Evolutionary conservation across 2,888 invertebrate genomes (phyloP), one percentile per base, ranked within the genome.

Genomic region (Chymomyza procnemis): DNA sequence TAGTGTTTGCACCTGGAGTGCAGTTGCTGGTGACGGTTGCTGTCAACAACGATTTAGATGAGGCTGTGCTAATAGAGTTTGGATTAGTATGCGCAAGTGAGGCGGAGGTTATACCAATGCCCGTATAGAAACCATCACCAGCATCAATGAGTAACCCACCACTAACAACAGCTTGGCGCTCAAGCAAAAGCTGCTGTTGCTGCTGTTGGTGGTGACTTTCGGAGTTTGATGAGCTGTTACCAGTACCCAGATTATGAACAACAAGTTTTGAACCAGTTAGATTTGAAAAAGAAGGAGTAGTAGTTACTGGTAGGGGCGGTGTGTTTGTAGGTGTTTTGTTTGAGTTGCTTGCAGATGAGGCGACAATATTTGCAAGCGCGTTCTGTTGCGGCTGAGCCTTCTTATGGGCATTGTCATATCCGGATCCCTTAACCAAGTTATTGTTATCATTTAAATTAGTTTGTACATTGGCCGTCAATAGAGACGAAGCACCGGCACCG

Each of bases 271-370:
- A 69, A 78, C 78, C 80, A 75, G 71, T 74, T 69, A 78, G 65
- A 78, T 79, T 75, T 80, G 82, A 73, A 85, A 75, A 75, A 79
- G 80, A 75, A 83, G 87, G 88, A 90, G 91, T 90, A 86, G 88
- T 86, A 81, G 88, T 79, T 88, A 89, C 89, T 86, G 88, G 88
- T 83, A 80, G 47, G 78, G 85, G 80, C 85, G 85, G 76, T 82
- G 86, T 74, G 58, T 74, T 78, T 68, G 67, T 74, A 78, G 68
- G 52, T 65, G 76, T 69, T 74, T 72, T 71, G 73, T 68, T 57
- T 48, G 62, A 19, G 16, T 41, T 41, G 34, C 34, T 8, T 12
- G 34, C 34, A 41, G 86, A 74, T 83, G 84, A 78, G 70, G 86
- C 71, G 56, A 71, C 78, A 73, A 59, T 59, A 66, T 59, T 63